Percentiles rank a stretch among this genome's conserved stretches.
phyloP scores from a whole-genome alignment of 2,113 vertebrate genomes.

The Apus apus region DNA sequence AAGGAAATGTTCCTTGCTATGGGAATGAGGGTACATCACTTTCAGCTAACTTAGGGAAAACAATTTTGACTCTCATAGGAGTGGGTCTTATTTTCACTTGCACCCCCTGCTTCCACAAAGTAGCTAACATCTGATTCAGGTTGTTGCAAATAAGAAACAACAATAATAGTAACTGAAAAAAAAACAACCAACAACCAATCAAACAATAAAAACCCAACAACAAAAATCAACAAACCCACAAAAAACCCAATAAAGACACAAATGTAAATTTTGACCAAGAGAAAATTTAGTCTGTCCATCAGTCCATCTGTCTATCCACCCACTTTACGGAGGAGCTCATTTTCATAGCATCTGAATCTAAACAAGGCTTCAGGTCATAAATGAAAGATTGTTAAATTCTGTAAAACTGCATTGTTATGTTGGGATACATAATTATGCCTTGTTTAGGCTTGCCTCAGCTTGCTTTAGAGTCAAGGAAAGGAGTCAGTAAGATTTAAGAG shows the following conservation, averaged over 20 bases:
- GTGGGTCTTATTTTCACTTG: background rate
- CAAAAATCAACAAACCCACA: background rate
- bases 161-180: background rate
- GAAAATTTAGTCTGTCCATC: background rate
- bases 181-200: background rate
- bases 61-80: background rate
- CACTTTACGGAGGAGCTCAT: background rate
- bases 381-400: background rate
- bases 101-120: background rate
- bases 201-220: background rate
- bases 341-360: background rate
- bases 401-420: background rate
- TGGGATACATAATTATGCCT: background rate
- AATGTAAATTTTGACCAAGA: background rate
- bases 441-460: background rate
- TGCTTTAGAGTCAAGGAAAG: background rate
- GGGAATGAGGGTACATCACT: conserved; percentile 35
- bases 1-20: conserved; percentile 29
- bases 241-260: no score
- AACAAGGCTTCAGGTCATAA: background rate
- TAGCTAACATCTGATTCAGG: background rate
- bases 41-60: conserved; percentile 34
- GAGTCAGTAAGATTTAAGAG: background rate
- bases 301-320: background rate
- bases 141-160: background rate